Base-by-base conservation (phyloP, 2,888 invertebrate species). In the Zele albiditarsus region DNA sequence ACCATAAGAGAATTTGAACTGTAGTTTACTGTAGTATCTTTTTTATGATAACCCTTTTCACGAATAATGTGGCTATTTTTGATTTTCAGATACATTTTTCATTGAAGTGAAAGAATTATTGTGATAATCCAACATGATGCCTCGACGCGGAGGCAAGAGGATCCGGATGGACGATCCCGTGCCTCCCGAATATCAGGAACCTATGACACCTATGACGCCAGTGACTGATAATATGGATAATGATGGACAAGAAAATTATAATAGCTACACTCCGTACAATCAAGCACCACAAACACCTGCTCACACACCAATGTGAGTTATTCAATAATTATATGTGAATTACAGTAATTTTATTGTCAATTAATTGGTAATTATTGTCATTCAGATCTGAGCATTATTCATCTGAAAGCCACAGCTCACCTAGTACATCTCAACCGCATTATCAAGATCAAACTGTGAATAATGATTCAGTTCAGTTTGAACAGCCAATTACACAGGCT, bases 101-200 rank as follows among this genome's bases (percentile, higher is more conserved):
- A 63, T 38, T 8, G 23, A 0, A 20, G 5, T 25, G 6, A 12
- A 49, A 27, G 31, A 23, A n/a, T 0, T 31, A 53, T 1, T 53
- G 31, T 31, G 53, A 57, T 20, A 14, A 62, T 28, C 14, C 33
- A 63, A 66, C 14, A 91, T 90, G 84, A 95, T 96, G 95, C 95
- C 95, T 89, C 93, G 96, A 79, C 91, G 94, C 77, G 96, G 96
- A 85, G 97, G 97, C 82, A 97, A 97, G 91, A 92, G 96, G 81
- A 97, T 97, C 86, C 95, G 97, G 79, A 96, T 97, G 96, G 96
- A 96, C 90, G 96, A 96, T 89, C 95, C 95, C 76, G 90, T 91
- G 27, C 96, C 96, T 69, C 95, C 95, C 76, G 96, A 97, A 87
- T 96, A 95, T 88, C 96, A 96, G 49, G 94, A 94, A 81, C 93